These are phyloP conservation scores for Avahi laniger DNA, from an alignment of 2,797 vertebrate genomes.

Conservation along the genomic window DNA sequence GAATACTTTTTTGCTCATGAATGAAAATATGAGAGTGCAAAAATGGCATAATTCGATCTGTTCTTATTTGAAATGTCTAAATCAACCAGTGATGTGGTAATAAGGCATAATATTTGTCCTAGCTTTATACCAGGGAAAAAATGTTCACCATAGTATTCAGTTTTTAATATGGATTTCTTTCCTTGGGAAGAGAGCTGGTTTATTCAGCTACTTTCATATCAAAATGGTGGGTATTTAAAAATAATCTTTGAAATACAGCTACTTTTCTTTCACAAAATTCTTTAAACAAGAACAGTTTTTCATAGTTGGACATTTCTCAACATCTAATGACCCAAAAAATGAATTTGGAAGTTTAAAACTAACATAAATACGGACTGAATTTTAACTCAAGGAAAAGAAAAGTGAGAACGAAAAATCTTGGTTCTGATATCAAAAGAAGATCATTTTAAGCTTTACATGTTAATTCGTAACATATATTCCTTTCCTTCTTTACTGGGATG, in stretches of 20 bases:
- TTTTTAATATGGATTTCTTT: conserved; percentile 7
- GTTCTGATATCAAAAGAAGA: background rate
- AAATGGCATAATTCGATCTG: conserved; percentile 62
- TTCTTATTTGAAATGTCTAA: conserved; percentile 29
- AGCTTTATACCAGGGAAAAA: background rate
- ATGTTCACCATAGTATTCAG: background rate
- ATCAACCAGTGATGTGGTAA: background rate
- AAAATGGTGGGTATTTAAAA: conserved; percentile 50
- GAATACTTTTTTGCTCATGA: conserved; percentile 8
- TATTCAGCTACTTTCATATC: conserved; percentile 11
- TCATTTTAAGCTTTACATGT: background rate
- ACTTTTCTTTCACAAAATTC: conserved; percentile 6
- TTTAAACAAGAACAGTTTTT: conserved; percentile 16
- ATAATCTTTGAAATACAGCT: background rate
- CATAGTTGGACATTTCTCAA: background rate
- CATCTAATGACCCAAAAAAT: conserved; percentile 29
- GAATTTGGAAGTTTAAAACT: conserved; percentile 4
- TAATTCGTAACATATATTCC: background rate
- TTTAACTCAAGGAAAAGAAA: background rate
- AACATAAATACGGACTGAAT: background rate
- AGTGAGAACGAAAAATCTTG: background rate
- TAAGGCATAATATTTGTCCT: background rate
- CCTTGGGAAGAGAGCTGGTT: background rate
- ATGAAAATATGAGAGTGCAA: conserved; percentile 73
- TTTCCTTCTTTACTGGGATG: background rate